Base-by-base conservation (phyloP, 2,888 invertebrate species). In the Tinea semifulvella region DNA sequence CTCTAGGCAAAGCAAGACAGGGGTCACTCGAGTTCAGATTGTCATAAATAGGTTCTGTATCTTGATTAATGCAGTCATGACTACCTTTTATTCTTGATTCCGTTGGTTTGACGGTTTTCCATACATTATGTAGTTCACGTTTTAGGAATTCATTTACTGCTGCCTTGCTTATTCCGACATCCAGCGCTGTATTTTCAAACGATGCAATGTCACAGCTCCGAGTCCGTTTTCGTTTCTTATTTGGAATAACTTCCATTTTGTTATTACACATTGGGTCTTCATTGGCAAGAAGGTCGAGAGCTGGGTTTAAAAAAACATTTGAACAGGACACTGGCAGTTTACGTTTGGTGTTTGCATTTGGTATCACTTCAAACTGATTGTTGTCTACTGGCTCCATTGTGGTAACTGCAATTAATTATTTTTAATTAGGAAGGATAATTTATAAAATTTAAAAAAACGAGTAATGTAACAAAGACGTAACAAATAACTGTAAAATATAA, bases 241-340 rank as follows among this genome's bases (percentile, higher is more conserved):
- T 57, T 0, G 80, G 79, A 14, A 68, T 61, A 18, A 80, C 66
- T 57, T 82, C 82, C 80, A 82, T 80, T 4, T 67, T 73, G 10
- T 68, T 82, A 56, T 82, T 82, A 51, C 79, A 77, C 63, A 81
- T 82, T 3, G 65, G 68, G 47, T 82, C 82, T 10, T 82, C 81
- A 47, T 77, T 81, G 3, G 62, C 76, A 0, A 82, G 61, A 0
- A 82, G 56, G 46, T 82, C 81, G 1, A 82, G 48, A 0, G 71
- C 82, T 3, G 82, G 82, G 50, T 82, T 82, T 7, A 76, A 56
- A 50, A 79, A 82, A 0, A 62, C 72, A 49, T 76, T 81, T 0
- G 68, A 56, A 25, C 68, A 63, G 1, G 68, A 68, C 2, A 65
- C 54, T 3, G 58, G 56, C 22, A 75, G 65, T 50, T 81, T 82